phyloP scores from a whole-genome alignment of 1,140 invertebrate genomes.

The Leptinotarsa lineolata region DNA sequence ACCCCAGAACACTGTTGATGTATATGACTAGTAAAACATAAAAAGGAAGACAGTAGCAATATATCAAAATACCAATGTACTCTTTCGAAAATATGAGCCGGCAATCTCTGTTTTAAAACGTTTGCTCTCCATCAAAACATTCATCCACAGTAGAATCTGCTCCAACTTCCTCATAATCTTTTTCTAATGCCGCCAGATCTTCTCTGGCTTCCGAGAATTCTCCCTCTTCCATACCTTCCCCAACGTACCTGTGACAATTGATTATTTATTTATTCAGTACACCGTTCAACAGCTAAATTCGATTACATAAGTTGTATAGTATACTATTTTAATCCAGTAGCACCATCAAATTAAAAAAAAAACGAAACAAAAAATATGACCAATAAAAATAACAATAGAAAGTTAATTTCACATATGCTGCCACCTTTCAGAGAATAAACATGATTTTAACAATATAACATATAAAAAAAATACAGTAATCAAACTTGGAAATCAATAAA shows the following conservation, averaged over 20 bases:
- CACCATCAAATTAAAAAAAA: neutral
- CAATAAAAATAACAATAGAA: too few species aligned
- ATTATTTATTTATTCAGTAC: neutral
- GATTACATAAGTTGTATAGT: neutral
- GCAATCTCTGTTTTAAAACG: neutral
- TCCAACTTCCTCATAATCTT: constrained; percentile 68
- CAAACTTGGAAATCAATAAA: too few species aligned
- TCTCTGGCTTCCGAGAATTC: constrained; percentile 84
- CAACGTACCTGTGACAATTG: constrained; percentile 58
- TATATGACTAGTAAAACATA: too few species aligned
- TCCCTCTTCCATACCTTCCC: constrained; percentile 77
- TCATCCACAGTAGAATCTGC: neutral
- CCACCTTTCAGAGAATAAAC: too few species aligned
- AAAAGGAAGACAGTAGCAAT: too few species aligned
- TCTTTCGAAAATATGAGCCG: too few species aligned
- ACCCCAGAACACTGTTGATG: too few species aligned
- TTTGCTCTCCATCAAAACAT: constrained; percentile 22
- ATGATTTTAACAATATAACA: too few species aligned
- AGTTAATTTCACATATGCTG: too few species aligned
- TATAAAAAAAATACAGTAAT: too few species aligned
- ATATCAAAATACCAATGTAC: too few species aligned
- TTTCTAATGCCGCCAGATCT: constrained; percentile 77
- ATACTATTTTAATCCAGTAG: neutral
- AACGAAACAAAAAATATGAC: neutral
- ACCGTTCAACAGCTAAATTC: neutral